Conservation (phyloP, 2,888 invertebrate species). For the Polydesmus complanatus region DNA sequence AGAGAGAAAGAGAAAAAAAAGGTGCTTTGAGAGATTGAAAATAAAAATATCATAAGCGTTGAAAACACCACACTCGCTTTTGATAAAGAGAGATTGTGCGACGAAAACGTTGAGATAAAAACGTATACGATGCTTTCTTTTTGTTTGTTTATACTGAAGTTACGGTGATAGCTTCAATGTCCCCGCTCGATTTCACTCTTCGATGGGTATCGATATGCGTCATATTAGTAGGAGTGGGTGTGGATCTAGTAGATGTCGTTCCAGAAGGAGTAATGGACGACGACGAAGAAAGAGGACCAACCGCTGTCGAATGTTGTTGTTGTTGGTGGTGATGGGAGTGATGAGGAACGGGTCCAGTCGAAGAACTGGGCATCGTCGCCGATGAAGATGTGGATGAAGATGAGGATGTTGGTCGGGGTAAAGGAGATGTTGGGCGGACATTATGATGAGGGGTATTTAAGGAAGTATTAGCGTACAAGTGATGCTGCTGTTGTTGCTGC, state of each 20-base stretch:
- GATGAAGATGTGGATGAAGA: neutral
- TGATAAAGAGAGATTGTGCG: too few species aligned
- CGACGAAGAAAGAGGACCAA: slow-evolving; percentile 10
- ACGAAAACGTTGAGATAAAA: too few species aligned
- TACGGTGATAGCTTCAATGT: slow-evolving; percentile 47
- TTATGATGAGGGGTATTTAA: slow-evolving; percentile 20
- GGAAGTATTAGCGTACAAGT: slow-evolving; percentile 9
- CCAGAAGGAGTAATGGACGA: slow-evolving; percentile 35
- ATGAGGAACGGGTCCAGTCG: neutral
- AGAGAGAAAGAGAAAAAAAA: too few species aligned
- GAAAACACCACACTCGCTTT: too few species aligned
- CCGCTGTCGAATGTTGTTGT: neutral
- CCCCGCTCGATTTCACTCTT: slow-evolving; percentile 57
- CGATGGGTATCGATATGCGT: slow-evolving; percentile 33
- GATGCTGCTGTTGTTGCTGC: too few species aligned
- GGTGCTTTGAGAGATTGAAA: too few species aligned
- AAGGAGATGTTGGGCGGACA: slow-evolving; percentile 20
- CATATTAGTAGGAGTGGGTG: slow-evolving; percentile 38
- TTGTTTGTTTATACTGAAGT: slow-evolving; percentile 36
- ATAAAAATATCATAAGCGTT: too few species aligned
- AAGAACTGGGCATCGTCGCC: neutral
- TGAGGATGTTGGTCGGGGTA: neutral
- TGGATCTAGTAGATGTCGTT: slow-evolving; percentile 27
- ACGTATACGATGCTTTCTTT: too few species aligned
- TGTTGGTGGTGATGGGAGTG: slow-evolving; percentile 3